A percentile compares a stretch with the other conserved stretches of the same genome.
Evolutionary conservation across 1,140 invertebrate genomes (phyloP).

Genomic region (Drusus annulatus): DNA sequence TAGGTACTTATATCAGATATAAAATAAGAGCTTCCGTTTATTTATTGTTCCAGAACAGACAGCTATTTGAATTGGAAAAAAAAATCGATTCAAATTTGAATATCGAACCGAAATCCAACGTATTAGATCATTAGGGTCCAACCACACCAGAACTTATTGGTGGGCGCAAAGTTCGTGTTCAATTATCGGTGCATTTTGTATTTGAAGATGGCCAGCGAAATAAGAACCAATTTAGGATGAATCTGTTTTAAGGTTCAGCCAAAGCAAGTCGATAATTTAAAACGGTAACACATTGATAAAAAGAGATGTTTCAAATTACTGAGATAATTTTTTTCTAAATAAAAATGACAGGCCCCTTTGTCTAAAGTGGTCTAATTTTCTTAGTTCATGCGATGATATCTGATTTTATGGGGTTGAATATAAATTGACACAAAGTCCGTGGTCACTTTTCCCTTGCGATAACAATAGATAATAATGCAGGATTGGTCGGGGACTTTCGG

Average conservation of each 20-base stretch:
- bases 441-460: constrained; percentile 44
- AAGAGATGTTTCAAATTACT: background rate
- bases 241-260: constrained; percentile 24
- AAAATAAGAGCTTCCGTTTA: constrained; percentile 38
- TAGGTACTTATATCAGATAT: constrained; percentile 7
- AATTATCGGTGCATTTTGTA: constrained; percentile 44
- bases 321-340: no score
- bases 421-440: constrained; percentile 39
- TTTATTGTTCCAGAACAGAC: constrained; percentile 32
- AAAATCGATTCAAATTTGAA: constrained; percentile 44
- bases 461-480: constrained; percentile 56
- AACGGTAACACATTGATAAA: background rate
- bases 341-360: background rate
- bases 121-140: constrained; percentile 46
- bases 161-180: constrained; percentile 44
- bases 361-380: background rate
- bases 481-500: constrained; percentile 52
- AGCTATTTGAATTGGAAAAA: constrained; percentile 37
- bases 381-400: background rate
- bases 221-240: constrained; percentile 54
- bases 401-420: constrained; percentile 2
- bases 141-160: constrained; percentile 47
- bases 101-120: constrained; percentile 47
- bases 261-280: background rate
- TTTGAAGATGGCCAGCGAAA: constrained; percentile 27